Evolutionary conservation across 1,140 invertebrate genomes (phyloP), one percentile per base, ranked within the genome.

Genomic region (Bombus vancouverensis): DNA sequence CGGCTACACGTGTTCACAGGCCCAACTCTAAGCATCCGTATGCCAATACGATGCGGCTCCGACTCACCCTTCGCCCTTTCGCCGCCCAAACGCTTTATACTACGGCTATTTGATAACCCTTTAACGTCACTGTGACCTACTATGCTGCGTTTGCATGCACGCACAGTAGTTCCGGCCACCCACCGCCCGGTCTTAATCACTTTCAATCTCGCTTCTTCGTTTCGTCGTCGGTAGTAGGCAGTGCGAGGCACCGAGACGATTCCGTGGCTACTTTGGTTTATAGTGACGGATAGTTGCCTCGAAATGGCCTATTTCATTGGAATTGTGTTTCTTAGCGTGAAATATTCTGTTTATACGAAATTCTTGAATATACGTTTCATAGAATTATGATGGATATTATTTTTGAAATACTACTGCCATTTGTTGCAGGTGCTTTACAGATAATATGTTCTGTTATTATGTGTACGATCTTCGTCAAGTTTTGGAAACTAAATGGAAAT

Each of bases 41-140:
- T 90, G 88, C 92, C 90, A 90, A 92, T 92, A 91, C 85, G 87
- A 85, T 82, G 82, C 78, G 66, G 73, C 53, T 28, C 15, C 3
- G 22, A 44, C 73, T 47, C 62, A 15, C 73, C 37, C 73, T 72
- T 32, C 70, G 25, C 71, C 82, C 75, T 80, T 73, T 85, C 59
- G 6, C 65, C 75, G 71, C 74, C 75, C 73, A 79, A 89, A 84
- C 79, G 70, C 91, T 85, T 87, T 92, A 88, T 73, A 81, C 86
- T 80, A 73, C 80, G 81, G 75, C 88, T 87, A 91, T 92, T 90
- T 86, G 91, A 92, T 91, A 92, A 89, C 88, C 91, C 90, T 92
- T 92, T 91, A 89, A 90, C 87, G 91, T 92, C 88, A 88, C 86
- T 90, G 91, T 92, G 92, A 92, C 92, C 92, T 87, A 92, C 86